Conservation (phyloP, 2,888 invertebrate genomes). For the Tholera decimalis region DNA sequence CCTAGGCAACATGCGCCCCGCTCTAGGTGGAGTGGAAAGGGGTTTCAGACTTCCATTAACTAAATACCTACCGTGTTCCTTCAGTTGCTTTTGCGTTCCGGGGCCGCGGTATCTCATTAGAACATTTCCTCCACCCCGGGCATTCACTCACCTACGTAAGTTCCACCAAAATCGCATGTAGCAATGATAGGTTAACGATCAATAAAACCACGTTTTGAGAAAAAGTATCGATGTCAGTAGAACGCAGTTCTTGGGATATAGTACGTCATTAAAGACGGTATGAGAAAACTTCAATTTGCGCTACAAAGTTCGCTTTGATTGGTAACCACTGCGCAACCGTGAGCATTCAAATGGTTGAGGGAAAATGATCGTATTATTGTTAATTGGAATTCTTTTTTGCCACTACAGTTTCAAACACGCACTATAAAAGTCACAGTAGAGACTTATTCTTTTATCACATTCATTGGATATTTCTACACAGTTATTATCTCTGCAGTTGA, state of each 20-base stretch:
- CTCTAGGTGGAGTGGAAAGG: too few species aligned
- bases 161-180: slow-evolving; percentile 28
- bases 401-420: slow-evolving; percentile 26
- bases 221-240: slow-evolving; percentile 59
- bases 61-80: too few species aligned
- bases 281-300: slow-evolving; percentile 57
- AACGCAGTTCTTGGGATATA: slow-evolving; percentile 42
- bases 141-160: slow-evolving; percentile 2
- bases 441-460: slow-evolving; percentile 20
- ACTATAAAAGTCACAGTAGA: slow-evolving; percentile 20
- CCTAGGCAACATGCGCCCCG: slow-evolving; percentile 16
- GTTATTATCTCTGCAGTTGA: slow-evolving; percentile 26
- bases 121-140: too few species aligned
- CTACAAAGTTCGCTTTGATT: slow-evolving; percentile 47
- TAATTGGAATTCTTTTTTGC: slow-evolving; percentile 46
- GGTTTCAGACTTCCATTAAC: too few species aligned
- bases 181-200: slow-evolving; percentile 39
- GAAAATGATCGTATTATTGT: slow-evolving; percentile 43
- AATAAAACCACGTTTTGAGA: slow-evolving; percentile 44
- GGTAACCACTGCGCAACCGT: slow-evolving; percentile 43
- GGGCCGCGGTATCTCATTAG: too few species aligned
- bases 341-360: slow-evolving; percentile 23
- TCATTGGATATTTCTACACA: slow-evolving; percentile 29
- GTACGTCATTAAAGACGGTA: slow-evolving; percentile 52
- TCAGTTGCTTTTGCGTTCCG: too few species aligned